A percentile compares a stretch with the other conserved stretches of the same genome.
These are phyloP conservation scores for Acyrthosiphon pisum DNA, from an alignment of 1,140 invertebrate species.

Conservation along the genomic window DNA sequence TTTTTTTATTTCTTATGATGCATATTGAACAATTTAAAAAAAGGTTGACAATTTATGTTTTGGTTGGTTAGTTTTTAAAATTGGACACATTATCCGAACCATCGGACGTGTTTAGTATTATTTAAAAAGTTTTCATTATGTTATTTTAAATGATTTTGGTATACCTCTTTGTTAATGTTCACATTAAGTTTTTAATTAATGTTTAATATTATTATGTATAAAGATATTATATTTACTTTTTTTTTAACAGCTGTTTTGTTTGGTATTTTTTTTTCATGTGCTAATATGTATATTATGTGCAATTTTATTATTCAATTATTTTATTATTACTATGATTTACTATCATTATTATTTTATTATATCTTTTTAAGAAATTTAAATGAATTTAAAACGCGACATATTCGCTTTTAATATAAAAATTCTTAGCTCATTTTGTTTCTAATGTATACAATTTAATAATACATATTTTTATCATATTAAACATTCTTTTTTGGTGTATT, in stretches of 20 bases:
- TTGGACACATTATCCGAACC: neutral
- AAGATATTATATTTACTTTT: neutral
- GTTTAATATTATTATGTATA: neutral
- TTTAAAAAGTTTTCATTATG: neutral
- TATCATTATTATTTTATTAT: neutral
- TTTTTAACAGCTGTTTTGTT: constrained; percentile 48
- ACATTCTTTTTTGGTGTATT: constrained; percentile 48
- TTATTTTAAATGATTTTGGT: constrained; percentile 31
- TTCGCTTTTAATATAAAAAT: constrained; percentile 22
- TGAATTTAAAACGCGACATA: constrained; percentile 45
- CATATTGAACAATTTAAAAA: constrained; percentile 21
- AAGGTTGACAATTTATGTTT: neutral
- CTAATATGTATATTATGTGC: constrained; percentile 52
- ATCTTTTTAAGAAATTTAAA: constrained; percentile 28
- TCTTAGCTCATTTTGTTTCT: constrained; percentile 50
- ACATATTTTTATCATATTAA: constrained; percentile 13
- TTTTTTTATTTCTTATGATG: neutral
- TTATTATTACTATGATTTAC: neutral
- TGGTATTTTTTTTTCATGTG: constrained; percentile 32
- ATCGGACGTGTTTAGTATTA: neutral
- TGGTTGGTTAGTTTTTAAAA: neutral
- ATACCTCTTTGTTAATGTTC: constrained; percentile 53
- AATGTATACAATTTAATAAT: neutral
- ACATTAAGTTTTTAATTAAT: constrained; percentile 45
- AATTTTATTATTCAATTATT: constrained; percentile 46